Evolutionary conservation across 2,888 invertebrate genomes (phyloP), one percentile per base, ranked within the genome.

Genomic region (Leptogaster cylindrica): DNA sequence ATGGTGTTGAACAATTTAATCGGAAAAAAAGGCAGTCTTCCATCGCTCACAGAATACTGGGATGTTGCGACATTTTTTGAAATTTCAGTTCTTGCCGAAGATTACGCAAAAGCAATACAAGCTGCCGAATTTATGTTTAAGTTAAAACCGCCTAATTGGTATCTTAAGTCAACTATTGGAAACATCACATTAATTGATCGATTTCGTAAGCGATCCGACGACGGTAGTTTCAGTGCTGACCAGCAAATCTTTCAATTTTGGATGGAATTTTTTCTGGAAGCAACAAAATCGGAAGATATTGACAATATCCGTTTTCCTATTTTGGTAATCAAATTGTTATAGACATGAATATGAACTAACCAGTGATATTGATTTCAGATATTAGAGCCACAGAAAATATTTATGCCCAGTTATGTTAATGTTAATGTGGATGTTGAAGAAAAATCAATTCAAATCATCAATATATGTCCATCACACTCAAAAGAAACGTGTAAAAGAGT

Each of bases 51-150:
- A 73, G 97, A 99, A 78, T 99, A 99, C 78, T 99, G 99, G 99
- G 97, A 97, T 80, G 97, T 99, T 10, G 97, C 97, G 0, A 97
- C 95, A 1, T 99, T 95, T 84, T 97, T 98, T 80, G 97, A 97
- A 83, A 97, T 98, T 73, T 96, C 96, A 50, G 97, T 99, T 0
- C 83, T 99, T 27, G 97, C 97, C 1, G 95, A 97, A 80, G 97
- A 99, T 80, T 98, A 97, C 78, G 87, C 90, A 10, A 98, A 98
- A 81, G 97, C 98, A 0, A 92, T 95, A 73, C 95, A 96, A 82
- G 98, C 98, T 10, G 96, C 98, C 0, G 92, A 93, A 78, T 93
- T 92, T 77, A 94, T 94, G 94, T 94, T 93, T 75, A 92, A 90
- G 79, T 78, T 94, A 65, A 94, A 93, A 82, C 93, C 93, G 39